Conservation (phyloP, 2,113 vertebrate genomes). For the Picathartes gymnocephalus region DNA sequence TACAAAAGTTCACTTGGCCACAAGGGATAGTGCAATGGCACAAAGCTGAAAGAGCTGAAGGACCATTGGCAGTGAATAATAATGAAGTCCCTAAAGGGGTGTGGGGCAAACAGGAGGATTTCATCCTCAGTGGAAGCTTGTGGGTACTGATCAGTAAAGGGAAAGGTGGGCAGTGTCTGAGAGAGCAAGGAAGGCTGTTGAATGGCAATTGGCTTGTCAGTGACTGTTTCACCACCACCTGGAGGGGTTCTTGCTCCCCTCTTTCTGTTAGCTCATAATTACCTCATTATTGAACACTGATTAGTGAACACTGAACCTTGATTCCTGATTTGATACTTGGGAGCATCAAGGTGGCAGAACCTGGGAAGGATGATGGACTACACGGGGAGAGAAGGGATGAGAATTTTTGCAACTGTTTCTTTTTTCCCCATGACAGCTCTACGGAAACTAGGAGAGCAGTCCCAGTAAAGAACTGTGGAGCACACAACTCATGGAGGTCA, state of each 20-base stretch:
- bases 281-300: not conserved
- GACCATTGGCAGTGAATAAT: not conserved
- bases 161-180: not conserved
- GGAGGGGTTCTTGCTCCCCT: not conserved
- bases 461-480: not conserved
- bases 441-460: not conserved
- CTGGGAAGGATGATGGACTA: not conserved
- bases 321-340: not conserved
- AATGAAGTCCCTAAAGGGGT: not conserved
- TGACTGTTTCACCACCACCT: not conserved
- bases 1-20: not conserved
- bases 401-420: not conserved
- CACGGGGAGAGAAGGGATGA: not conserved
- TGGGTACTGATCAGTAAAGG: not conserved
- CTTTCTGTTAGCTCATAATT: not conserved
- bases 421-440: not conserved
- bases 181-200: not conserved
- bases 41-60: not conserved
- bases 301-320: not conserved
- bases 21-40: not conserved
- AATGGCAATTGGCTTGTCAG: not conserved
- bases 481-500: not conserved
- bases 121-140: not conserved
- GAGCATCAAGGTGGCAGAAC: not conserved
- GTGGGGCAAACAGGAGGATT: not conserved